Evolutionary conservation across 2,888 invertebrate genomes (phyloP).

Genomic region (Spodoptera picta): DNA sequence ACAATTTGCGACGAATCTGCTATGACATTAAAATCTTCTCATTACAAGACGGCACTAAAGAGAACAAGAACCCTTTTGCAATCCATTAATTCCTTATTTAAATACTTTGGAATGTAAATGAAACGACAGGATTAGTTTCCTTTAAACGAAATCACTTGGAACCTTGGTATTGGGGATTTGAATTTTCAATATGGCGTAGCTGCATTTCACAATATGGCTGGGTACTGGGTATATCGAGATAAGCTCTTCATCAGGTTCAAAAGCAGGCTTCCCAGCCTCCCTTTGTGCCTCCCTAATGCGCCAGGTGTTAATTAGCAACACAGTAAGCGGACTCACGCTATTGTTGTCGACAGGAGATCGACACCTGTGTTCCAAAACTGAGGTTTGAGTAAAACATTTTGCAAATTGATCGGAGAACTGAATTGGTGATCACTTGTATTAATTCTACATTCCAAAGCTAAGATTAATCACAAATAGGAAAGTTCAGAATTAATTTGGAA

Average conservation of each 20-base stretch:
- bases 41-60: constrained; percentile 7
- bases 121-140: constrained; percentile 14
- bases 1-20: neutral
- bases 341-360: constrained; percentile 22
- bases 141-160: constrained; percentile 23
- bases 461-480: no score
- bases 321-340: constrained; percentile 15
- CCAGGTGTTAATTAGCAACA: constrained; percentile 38
- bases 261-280: constrained; percentile 26
- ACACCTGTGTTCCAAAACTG: constrained; percentile 7
- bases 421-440: no score
- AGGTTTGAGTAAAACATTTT: no score
- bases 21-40: constrained; percentile 1
- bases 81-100: constrained; percentile 29
- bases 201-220: constrained; percentile 11
- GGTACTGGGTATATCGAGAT: constrained; percentile 14
- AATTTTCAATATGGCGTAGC: constrained; percentile 20
- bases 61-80: constrained; percentile 8
- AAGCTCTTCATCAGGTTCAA: constrained; percentile 41
- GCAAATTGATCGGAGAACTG: no score
- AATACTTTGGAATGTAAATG: constrained; percentile 36
- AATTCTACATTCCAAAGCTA: no score
- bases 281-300: constrained; percentile 44
- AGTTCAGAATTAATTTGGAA: no score
- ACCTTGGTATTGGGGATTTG: constrained; percentile 17